phyloP scores from a whole-genome alignment of 2,888 invertebrate genomes.

The Sicus ferrugineus region DNA sequence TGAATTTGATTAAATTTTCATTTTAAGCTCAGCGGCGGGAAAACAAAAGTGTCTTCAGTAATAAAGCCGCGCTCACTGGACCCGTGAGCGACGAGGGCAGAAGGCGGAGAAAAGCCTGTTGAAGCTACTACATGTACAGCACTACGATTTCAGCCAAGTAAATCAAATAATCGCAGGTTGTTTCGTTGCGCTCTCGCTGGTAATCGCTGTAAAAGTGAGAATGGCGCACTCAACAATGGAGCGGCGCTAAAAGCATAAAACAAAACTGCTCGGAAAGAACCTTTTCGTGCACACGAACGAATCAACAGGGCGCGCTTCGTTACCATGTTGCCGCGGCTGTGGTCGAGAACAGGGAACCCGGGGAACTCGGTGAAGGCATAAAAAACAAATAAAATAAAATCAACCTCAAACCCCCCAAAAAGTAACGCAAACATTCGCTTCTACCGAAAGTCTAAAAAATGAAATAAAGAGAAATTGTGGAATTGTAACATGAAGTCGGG shows the following conservation, averaged over 20 bases:
- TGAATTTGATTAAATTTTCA: background rate
- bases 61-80: background rate
- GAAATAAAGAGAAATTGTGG: no score
- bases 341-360: no score
- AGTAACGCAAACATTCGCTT: no score
- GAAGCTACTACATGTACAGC: background rate
- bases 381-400: no score
- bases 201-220: conserved; percentile 6
- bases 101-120: background rate
- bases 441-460: no score
- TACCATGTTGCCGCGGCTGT: background rate
- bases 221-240: conserved; percentile 7
- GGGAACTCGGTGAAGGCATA: background rate
- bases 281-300: background rate
- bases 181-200: background rate
- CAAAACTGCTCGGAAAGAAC: background rate
- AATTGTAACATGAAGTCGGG: no score
- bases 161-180: background rate
- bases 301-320: background rate
- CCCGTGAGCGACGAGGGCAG: background rate
- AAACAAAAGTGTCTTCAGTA: background rate
- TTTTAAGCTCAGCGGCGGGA: background rate
- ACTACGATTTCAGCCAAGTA: background rate
- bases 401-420: no score
- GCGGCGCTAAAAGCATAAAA: background rate